A percentile compares a stretch with the other conserved stretches of the same genome.
These are phyloP conservation scores for Chouioia cunea DNA, from an alignment of 2,888 invertebrate species.

Conservation along the genomic window DNA sequence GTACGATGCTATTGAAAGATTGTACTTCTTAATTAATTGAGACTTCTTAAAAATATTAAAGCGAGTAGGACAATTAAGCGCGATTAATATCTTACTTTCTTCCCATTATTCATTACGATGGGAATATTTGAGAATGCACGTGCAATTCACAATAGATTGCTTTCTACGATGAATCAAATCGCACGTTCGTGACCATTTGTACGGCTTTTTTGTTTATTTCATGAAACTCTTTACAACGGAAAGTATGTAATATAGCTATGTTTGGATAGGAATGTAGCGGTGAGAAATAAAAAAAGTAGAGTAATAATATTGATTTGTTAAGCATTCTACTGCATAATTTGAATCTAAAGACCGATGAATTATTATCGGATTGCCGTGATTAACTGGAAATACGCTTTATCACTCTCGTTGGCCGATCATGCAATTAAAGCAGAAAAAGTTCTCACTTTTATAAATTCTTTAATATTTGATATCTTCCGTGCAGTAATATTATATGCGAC, in stretches of 20 bases:
- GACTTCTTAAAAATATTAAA: slow-evolving; percentile 11
- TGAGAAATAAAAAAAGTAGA: slow-evolving; percentile 2
- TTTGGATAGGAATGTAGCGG: background rate
- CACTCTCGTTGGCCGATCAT: no score
- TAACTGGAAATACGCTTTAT: no score
- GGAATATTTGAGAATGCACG: slow-evolving; percentile 15
- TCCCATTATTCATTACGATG: slow-evolving; percentile 15
- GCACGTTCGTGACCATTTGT: slow-evolving; percentile 13
- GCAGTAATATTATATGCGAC: no score
- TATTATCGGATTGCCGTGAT: no score
- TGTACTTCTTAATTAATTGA: slow-evolving; percentile 17
- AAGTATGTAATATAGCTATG: background rate
- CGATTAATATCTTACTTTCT: slow-evolving; percentile 34
- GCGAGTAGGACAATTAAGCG: slow-evolving; percentile 4
- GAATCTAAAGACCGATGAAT: no score
- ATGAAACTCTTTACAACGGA: background rate
- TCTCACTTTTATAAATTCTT: no score
- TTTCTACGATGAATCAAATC: slow-evolving; percentile 7
- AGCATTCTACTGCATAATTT: no score
- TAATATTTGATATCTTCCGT: no score
- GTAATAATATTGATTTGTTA: no score
- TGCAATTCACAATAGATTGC: background rate
- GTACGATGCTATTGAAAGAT: background rate
- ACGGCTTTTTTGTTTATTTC: background rate
- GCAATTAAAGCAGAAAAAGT: no score